These are phyloP conservation scores for Agrilus mali DNA, from an alignment of 2,888 invertebrate genomes.

Conservation along the genomic window DNA sequence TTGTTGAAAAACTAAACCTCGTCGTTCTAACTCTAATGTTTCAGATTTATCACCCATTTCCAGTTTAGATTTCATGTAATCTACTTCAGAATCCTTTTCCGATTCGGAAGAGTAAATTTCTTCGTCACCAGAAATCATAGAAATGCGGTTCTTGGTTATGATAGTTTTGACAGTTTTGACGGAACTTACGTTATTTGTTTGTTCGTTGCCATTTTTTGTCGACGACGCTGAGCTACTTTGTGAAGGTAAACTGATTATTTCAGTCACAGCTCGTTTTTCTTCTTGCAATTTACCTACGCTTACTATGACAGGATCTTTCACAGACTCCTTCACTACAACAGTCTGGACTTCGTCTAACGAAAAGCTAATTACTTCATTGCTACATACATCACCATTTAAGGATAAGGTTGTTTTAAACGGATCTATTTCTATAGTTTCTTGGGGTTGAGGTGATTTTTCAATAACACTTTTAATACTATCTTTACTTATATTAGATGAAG, in stretches of 20 bases:
- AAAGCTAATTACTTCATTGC: too few species aligned
- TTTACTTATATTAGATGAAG: slow-evolving; percentile 2
- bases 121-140: slow-evolving; percentile 23
- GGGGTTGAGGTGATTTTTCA: slow-evolving; percentile 1
- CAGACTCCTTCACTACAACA: too few species aligned
- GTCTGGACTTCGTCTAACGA: too few species aligned
- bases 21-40: slow-evolving; percentile 56
- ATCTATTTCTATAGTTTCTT: too few species aligned
- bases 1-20: slow-evolving; percentile 62
- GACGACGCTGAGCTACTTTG: background rate
- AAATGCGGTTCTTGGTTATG: slow-evolving; percentile 16
- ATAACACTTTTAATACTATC: background rate
- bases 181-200: background rate
- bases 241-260: too few species aligned
- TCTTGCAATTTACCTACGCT: too few species aligned
- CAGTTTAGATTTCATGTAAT: slow-evolving; percentile 26
- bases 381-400: too few species aligned
- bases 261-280: too few species aligned
- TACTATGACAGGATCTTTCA: too few species aligned
- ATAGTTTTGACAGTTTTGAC: background rate
- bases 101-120: slow-evolving; percentile 55
- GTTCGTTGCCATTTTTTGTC: background rate
- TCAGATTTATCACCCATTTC: slow-evolving; percentile 27
- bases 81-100: slow-evolving; percentile 55
- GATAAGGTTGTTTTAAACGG: too few species aligned